Evolutionary conservation across 2,113 vertebrate genomes (phyloP), one percentile per base, ranked within the genome.

Genomic region (Scopus umbretta): DNA sequence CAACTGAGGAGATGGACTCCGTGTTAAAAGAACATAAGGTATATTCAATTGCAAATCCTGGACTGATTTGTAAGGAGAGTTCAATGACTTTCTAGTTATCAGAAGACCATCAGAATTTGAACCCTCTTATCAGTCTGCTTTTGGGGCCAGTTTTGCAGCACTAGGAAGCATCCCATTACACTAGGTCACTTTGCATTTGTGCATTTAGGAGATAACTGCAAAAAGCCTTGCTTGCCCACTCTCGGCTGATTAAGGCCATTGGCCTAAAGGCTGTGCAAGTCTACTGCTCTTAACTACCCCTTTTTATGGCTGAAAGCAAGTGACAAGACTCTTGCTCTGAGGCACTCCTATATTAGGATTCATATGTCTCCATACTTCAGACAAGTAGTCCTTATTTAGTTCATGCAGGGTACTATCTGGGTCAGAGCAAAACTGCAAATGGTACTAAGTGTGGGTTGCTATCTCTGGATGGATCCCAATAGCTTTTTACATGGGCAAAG

Each of bases 281-380:
- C 71, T 53, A n/a, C 29, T 80, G 47, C 73, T 82, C 62, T 63
- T 75, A 67, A 79, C 34, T 73, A 68, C 62, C 62, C 66, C 62
- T 94, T 95, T 95, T 92, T 89, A 96, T 52, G 63, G 84, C 70
- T 85, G 78, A 79, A 74, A 82, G 68, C 56, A 87, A 95, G 65
- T 52, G 61, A 80, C 75, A 92, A 92, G 26, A 81, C 58, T 94
- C 40, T 47, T 70, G 73, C n/a, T 87, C 43, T 34, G 76, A 92
- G 42, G 74, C 81, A 82, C 87, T 94, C 96, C 96, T 97, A 95
- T 96, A 97, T 97, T 97, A 97, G 96, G 96, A 96, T 96, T 95
- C 78, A 2, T 80, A 61, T 82, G 78, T 95, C 80, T 70, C 86
- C 36, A 73, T 56, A 94, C 29, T 95, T 80, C 70, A 86, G 72